Evolutionary conservation across 2,888 invertebrate species (phyloP), one percentile per base, ranked within the genome.

Genomic region (Dinocampus coccinellae): DNA sequence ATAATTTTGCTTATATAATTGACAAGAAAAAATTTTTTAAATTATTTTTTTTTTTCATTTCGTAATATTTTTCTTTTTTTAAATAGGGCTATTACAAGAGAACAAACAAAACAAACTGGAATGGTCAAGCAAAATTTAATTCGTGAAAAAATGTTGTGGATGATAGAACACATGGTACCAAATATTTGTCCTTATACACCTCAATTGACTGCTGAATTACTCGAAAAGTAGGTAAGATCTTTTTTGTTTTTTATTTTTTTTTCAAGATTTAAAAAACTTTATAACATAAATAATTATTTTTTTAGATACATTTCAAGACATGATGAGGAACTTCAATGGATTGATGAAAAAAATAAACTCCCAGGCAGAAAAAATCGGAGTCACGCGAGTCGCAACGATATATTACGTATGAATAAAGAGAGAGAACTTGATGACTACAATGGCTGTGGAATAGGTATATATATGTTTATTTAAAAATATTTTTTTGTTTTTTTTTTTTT

Each of bases 61-160:
- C 53, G 33, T 29, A 2, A 20, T 57, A 10, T 24, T 58, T 26
- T 22, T n/a, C 7, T 4, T 55, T 42, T 69, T 71, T 64, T 74
- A 85, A 87, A 63, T 78, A 91, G 90, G 78, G 82, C 88, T 73
- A 89, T 89, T 66, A 89, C 89, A 75, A 90, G 91, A 80, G 90
- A 91, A 68, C 91, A 91, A 80, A 88, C 88, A 20, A 93, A 93
- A 86, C 83, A 92, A 47, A 90, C 90, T 0, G 91, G 92, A 76
- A 91, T 92, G 13, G 90, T 94, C 55, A 94, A 94, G 86, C 91
- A 93, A 76, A 94, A 93, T 83, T 80, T 94, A 24, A 83, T 92
- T 34, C 93, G 93, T 47, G 95, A 96, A 83, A 95, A 95, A 88
- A 88, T 95, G 64, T 78, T 91, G 33, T 96, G 95, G 95, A 94